Evolutionary conservation across 1,140 invertebrate species (phyloP).

Genomic region (Streblospio benedicti): DNA sequence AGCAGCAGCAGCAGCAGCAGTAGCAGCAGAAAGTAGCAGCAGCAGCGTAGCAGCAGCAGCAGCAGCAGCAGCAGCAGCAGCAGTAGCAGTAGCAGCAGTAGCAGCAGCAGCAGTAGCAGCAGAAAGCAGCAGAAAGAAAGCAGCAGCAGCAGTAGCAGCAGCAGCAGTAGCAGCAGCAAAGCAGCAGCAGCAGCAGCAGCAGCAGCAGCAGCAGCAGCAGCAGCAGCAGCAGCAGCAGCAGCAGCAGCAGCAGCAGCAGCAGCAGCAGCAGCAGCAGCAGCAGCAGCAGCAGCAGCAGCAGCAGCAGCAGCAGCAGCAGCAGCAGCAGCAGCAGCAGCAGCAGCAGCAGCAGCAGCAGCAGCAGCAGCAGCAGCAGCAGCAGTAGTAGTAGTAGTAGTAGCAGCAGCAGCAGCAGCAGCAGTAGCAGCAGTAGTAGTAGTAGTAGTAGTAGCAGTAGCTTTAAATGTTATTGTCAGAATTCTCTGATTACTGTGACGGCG

Average conservation of each 20-base stretch:
- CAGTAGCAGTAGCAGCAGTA: neutral
- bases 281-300: neutral
- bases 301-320: neutral
- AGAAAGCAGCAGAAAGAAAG: neutral
- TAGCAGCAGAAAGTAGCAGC: too few relatives aligned
- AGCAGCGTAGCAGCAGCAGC: too few relatives aligned
- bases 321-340: neutral
- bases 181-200: neutral
- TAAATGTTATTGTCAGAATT: too few relatives aligned
- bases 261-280: neutral
- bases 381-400: neutral
- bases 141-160: slow-evolving; percentile 6
- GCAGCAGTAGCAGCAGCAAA: neutral
- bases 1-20: too few relatives aligned
- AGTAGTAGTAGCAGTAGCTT: too few relatives aligned
- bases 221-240: neutral
- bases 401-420: too few relatives aligned
- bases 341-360: slow-evolving; percentile 4
- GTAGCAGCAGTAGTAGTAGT: too few relatives aligned
- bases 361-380: slow-evolving; percentile 2
- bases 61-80: neutral
- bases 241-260: neutral
- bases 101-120: neutral
- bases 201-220: neutral
- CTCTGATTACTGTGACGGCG: too few relatives aligned